A percentile compares a stretch with the other conserved stretches of the same genome.
phyloP scores from a whole-genome alignment of 2,888 invertebrate genomes.

The Lasius platythorax region DNA sequence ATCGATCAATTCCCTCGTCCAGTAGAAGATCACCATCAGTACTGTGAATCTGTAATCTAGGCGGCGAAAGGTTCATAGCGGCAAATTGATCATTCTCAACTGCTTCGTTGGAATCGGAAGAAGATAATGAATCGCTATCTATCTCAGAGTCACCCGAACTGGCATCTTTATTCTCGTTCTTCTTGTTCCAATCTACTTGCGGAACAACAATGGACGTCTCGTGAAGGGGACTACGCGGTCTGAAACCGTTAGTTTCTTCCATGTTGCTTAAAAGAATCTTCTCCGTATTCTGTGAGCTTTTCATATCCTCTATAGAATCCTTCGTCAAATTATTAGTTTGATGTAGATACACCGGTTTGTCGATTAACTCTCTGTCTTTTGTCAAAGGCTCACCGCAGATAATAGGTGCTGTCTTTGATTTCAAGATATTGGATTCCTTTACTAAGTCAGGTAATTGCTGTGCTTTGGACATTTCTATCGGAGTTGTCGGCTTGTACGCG shows the following conservation, averaged over 20 bases:
- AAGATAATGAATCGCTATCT: constrained; percentile 89
- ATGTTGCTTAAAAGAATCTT: background rate
- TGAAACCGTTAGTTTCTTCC: constrained; percentile 72
- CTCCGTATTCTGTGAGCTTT: constrained; percentile 46
- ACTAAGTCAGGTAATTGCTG: constrained; percentile 82
- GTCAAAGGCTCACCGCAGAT: constrained; percentile 73
- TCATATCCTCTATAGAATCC: constrained; percentile 39
- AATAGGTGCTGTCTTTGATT: constrained; percentile 82
- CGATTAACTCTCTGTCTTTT: constrained; percentile 59
- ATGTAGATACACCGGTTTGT: constrained; percentile 63
- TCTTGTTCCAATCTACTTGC: constrained; percentile 88
- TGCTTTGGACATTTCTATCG: constrained; percentile 70
- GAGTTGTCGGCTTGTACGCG: constrained; percentile 56
- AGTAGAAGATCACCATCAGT: constrained; percentile 90
- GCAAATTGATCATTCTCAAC: constrained; percentile 63
- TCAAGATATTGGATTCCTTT: constrained; percentile 82
- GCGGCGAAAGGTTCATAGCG: constrained; percentile 87
- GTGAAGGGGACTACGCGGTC: constrained; percentile 89
- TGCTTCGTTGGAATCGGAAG: constrained; percentile 81
- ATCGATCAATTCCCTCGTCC: constrained; percentile 79
- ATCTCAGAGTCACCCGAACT: constrained; percentile 86
- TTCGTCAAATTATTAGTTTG: constrained; percentile 43
- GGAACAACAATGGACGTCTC: constrained; percentile 90
- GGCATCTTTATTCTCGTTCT: constrained; percentile 82
- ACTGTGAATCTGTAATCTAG: constrained; percentile 91